These are phyloP conservation scores for Muntiacus reevesi DNA, from an alignment of 2,113 vertebrate genomes.

Conservation along the genomic window DNA sequence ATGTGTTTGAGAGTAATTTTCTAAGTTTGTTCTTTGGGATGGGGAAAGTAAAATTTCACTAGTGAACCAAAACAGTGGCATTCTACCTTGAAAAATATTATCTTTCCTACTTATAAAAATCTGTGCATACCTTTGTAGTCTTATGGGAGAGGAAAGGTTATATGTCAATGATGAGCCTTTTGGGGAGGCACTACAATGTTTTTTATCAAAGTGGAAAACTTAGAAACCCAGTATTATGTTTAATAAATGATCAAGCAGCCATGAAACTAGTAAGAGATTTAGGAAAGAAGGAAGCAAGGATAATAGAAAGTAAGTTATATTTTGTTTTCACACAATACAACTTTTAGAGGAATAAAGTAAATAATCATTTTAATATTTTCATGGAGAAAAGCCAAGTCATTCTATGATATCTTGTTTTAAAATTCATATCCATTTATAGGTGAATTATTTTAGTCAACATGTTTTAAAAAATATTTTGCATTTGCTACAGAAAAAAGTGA, in stretches of 20 bases:
- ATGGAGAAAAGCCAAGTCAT: neutral
- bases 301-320: neutral
- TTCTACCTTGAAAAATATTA: neutral
- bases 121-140: neutral
- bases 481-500: neutral
- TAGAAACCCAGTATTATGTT: neutral
- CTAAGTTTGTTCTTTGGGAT: neutral
- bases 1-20: neutral
- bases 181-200: neutral
- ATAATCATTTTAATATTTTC: neutral
- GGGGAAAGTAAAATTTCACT: neutral
- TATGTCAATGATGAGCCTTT: neutral
- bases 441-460: neutral
- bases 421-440: neutral
- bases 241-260: neutral
- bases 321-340: neutral
- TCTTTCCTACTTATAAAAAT: neutral
- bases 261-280: neutral
- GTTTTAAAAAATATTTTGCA: neutral
- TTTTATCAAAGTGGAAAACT: neutral
- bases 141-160: neutral
- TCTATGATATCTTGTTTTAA: neutral
- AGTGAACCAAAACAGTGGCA: neutral
- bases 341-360: neutral
- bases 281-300: neutral